These are phyloP conservation scores for Ornithoptera priamus DNA, from an alignment of 2,888 invertebrate species.

Conservation along the genomic window DNA sequence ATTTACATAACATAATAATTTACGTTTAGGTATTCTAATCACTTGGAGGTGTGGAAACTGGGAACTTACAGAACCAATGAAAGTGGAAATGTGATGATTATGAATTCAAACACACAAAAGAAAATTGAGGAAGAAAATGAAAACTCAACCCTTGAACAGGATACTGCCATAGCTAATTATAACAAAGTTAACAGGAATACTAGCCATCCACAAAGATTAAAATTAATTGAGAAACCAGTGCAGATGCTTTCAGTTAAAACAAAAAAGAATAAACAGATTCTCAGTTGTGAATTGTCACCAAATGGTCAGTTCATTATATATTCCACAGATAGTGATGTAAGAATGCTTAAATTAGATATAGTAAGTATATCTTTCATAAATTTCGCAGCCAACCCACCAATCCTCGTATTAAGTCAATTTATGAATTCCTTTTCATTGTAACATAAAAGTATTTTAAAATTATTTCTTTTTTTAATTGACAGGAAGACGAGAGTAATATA, in stretches of 20 bases:
- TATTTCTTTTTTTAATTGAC: constrained; percentile 14
- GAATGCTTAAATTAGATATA: constrained; percentile 83
- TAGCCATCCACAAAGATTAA: constrained; percentile 50
- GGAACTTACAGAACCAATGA: constrained; percentile 77
- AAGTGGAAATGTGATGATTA: constrained; percentile 75
- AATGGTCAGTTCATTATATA: constrained; percentile 87
- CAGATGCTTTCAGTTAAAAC: constrained; percentile 85
- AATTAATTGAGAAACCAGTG: constrained; percentile 78
- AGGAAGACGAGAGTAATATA: constrained; percentile 64
- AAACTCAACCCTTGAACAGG: constrained; percentile 50
- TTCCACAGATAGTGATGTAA: constrained; percentile 83
- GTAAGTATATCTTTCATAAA: constrained; percentile 54
- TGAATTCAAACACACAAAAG: constrained; percentile 39
- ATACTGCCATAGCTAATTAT: constrained; percentile 52
- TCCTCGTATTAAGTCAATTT: not conserved
- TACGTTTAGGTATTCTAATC: constrained; percentile 71
- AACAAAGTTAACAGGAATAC: constrained; percentile 43
- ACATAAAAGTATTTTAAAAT: not conserved
- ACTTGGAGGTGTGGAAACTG: constrained; percentile 77
- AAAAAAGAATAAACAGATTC: constrained; percentile 83
- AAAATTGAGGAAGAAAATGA: constrained; percentile 37
- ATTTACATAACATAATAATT: not conserved
- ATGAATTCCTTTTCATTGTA: no score
- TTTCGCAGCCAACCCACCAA: not conserved
- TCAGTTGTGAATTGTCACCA: constrained; percentile 85